A percentile compares a stretch with the other conserved stretches of the same genome.
Conservation (phyloP, 2,113 vertebrate species). For the Crotophaga sulcirostris region DNA sequence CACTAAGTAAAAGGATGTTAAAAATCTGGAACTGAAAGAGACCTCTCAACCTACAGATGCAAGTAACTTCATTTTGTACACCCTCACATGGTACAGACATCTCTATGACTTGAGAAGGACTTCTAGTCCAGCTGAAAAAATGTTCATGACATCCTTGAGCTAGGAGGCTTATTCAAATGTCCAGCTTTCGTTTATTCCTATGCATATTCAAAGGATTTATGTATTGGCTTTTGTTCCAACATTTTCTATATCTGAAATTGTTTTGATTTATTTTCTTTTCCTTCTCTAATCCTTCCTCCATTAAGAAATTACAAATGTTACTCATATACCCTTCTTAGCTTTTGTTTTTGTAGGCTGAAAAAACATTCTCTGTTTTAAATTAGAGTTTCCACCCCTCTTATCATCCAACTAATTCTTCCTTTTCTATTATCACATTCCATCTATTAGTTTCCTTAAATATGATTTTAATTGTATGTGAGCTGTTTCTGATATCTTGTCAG, state of each 20-base stretch:
- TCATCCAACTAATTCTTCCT: neutral
- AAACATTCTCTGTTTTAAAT: neutral
- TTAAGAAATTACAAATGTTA: neutral
- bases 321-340: neutral
- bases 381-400: neutral
- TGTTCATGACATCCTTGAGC: neutral
- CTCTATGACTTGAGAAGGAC: neutral
- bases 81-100: fast-evolving
- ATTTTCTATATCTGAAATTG: neutral
- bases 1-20: neutral
- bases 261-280: neutral
- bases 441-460: neutral
- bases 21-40: neutral
- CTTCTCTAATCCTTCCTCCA: neutral
- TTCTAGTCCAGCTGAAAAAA: neutral
- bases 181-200: neutral
- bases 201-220: neutral
- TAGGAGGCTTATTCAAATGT: neutral
- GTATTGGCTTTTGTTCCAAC: neutral
- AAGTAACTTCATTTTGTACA: neutral
- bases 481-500: neutral
- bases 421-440: neutral
- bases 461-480: neutral
- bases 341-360: neutral
- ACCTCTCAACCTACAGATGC: neutral